These are phyloP conservation scores for Halocynthia roretzi DNA, from an alignment of 23 tunicate genomes.

Conservation along the genomic window DNA sequence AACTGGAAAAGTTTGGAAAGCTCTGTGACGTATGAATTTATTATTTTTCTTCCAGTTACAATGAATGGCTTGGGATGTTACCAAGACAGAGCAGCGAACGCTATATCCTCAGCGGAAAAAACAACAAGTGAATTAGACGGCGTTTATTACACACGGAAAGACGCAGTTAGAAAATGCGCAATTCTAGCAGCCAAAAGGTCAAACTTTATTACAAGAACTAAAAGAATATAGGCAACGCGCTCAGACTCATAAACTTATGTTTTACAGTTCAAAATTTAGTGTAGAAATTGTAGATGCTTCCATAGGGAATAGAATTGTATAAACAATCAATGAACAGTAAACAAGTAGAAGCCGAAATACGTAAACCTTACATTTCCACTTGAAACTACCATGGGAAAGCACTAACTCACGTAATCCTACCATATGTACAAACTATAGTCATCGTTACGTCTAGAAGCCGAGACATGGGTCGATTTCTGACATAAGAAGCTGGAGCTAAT, in stretches of 20 bases:
- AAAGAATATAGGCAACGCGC: not conserved
- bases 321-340: too few species aligned
- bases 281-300: not conserved
- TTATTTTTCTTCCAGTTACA: not conserved
- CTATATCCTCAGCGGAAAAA: slow-evolving; percentile 7
- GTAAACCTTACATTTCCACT: too few species aligned
- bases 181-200: slow-evolving; percentile 8
- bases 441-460: too few species aligned
- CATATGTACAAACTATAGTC: too few species aligned
- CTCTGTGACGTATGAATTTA: too few species aligned
- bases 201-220: too few species aligned
- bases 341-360: too few species aligned
- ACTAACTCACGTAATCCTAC: too few species aligned
- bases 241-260: not conserved
- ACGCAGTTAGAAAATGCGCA: slow-evolving; percentile 22
- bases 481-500: too few species aligned
- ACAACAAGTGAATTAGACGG: not conserved
- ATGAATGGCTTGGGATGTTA: slow-evolving; percentile 20
- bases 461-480: too few species aligned
- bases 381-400: too few species aligned
- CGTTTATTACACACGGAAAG: not conserved
- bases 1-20: too few species aligned
- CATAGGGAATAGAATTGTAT: not conserved
- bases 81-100: not conserved
- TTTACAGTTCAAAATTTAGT: not conserved